phyloP scores from a whole-genome alignment of 2,888 invertebrate species.

The Entomobrya proxima region DNA sequence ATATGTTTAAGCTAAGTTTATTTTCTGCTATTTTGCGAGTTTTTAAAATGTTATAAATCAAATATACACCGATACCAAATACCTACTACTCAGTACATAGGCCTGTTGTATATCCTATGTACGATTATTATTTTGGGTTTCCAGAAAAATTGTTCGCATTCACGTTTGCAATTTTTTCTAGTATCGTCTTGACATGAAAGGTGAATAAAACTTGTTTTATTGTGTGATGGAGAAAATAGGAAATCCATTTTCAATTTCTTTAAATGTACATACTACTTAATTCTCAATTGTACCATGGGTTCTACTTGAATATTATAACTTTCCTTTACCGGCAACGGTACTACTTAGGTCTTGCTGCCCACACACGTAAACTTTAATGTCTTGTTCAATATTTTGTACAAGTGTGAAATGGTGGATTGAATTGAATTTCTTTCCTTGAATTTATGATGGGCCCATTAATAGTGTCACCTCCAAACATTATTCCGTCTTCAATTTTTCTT shows the following conservation, averaged over 20 bases:
- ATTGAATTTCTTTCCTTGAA: constrained; percentile 61
- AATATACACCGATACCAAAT: too few relatives aligned
- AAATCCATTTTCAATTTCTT: constrained; percentile 24
- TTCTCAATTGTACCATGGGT: neutral
- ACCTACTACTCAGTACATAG: too few relatives aligned
- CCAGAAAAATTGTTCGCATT: neutral
- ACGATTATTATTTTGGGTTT: neutral
- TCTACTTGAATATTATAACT: neutral
- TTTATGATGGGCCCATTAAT: constrained; percentile 64
- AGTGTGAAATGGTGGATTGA: constrained; percentile 48
- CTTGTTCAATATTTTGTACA: constrained; percentile 40
- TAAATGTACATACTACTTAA: neutral
- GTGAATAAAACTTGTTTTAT: neutral
- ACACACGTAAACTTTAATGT: neutral
- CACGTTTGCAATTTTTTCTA: neutral
- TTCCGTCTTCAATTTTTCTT: constrained; percentile 20
- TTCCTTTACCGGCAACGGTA: neutral
- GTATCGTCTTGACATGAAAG: constrained; percentile 11
- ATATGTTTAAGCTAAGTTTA: too few relatives aligned
- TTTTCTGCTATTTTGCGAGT: too few relatives aligned
- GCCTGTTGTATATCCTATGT: too few relatives aligned
- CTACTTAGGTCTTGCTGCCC: neutral
- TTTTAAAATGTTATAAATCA: too few relatives aligned
- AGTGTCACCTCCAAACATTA: constrained; percentile 65
- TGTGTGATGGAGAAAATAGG: neutral